Evolutionary conservation across 2,113 vertebrate species (phyloP), one percentile per base, ranked within the genome.

Genomic region (Neodon shergylaensis): DNA sequence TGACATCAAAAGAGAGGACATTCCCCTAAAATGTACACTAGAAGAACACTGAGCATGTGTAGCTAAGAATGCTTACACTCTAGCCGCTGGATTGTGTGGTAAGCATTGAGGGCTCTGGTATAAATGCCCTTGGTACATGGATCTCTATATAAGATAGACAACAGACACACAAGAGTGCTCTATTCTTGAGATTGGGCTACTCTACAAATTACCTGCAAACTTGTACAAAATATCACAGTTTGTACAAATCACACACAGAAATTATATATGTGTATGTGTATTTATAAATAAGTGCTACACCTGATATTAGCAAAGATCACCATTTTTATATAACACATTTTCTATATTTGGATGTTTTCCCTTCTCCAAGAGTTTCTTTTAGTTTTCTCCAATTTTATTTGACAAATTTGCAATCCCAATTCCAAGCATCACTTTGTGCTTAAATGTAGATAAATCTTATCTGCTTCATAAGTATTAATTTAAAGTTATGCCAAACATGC

Each of bases 301-400:
- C 36, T 58, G 5, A 24, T 82, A 66, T 28, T 52, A 58, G 5
- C 36, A 78, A 82, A 1, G 33, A 70, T 26, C 44, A 92, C 22
- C 36, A 33, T 89, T 7, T 92, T 86, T 61, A 36, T 42, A 2
- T 61, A 83, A 68, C 1, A 70, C 36, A 42, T 61, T 89, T 95
- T 94, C 65, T 88, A 19, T 77, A 42, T 93, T 63, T 94, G 68
- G 66, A 47, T 87, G 42, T 58, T 49, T 90, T 65, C 68, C n/a
- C 5, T 9, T 66, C 16, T 72, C 3, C 77, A 8, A 68, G 8
- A n/a, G 12, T 82, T 81, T 72, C 61, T 90, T 39, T 79, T 58
- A 58, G 24, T 42, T 88, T 70, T 61, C 17, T n/a, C 47, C 14
- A 36, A 7, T 92, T 26, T 94, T 19, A 39, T 78, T 83, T 44